Percentiles rank a stretch among this genome's conserved stretches.
These are phyloP conservation scores for Synanceia verrucosa DNA, from an alignment of 2,797 vertebrate genomes.

Conservation along the genomic window DNA sequence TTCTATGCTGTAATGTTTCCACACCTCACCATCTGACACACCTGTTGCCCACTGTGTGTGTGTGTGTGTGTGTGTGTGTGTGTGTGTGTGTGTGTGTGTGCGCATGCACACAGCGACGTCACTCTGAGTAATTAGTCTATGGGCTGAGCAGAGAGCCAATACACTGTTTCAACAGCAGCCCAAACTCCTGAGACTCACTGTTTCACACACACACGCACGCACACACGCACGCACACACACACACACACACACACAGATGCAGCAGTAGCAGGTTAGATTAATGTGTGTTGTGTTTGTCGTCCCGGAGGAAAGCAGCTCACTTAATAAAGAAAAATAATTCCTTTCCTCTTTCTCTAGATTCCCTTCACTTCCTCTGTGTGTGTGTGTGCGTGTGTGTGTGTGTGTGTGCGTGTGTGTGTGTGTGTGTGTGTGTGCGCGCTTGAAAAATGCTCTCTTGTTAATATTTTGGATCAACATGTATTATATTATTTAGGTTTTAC, in stretches of 20 bases:
- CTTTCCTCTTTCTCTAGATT: slow-evolving; percentile 65
- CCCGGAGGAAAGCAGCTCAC: slow-evolving; percentile 89
- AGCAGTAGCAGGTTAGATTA: slow-evolving; percentile 91
- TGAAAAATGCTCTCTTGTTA: slow-evolving; percentile 65
- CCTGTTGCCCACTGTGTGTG: slow-evolving; percentile 49
- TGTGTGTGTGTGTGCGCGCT: slow-evolving; percentile 72
- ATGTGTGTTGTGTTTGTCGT: slow-evolving; percentile 95
- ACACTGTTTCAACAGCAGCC: slow-evolving; percentile 57
- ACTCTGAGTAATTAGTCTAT: slow-evolving; percentile 75
- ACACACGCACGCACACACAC: slow-evolving; percentile 42
- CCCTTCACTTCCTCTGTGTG: slow-evolving; percentile 32
- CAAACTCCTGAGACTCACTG: slow-evolving; percentile 63
- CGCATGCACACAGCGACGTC: slow-evolving; percentile 35
- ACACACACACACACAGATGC: slow-evolving; percentile 57
- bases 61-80: slow-evolving; percentile 9
- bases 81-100: slow-evolving; percentile 19
- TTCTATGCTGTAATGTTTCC: slow-evolving; percentile 43
- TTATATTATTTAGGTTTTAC: slow-evolving; percentile 50
- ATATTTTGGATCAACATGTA: slow-evolving; percentile 71
- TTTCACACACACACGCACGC: slow-evolving; percentile 26
- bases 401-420: slow-evolving; percentile 64
- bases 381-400: slow-evolving; percentile 51
- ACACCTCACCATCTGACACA: slow-evolving; percentile 28
- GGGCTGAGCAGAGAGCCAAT: slow-evolving; percentile 60
- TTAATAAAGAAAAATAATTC: slow-evolving; percentile 99